Conservation (phyloP, 2,797 vertebrate species). For the Gila robusta region DNA sequence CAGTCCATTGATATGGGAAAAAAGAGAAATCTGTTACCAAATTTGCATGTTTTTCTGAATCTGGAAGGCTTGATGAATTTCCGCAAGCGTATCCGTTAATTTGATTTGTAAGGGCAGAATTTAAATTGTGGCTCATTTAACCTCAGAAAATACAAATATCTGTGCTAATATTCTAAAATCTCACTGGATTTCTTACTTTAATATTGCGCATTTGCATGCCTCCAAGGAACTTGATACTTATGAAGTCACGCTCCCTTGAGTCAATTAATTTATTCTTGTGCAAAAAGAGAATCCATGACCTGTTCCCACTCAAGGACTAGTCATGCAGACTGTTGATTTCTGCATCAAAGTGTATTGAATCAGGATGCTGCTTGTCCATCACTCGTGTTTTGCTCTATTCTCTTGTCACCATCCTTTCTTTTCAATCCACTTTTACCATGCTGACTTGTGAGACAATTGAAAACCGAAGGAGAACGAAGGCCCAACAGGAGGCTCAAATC, state of each 20-base stretch:
- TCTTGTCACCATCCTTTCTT: constrained; percentile 9
- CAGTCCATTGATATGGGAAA: not conserved
- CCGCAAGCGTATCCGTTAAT: not conserved
- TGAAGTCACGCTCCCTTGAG: constrained; percentile 17
- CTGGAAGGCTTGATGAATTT: not conserved
- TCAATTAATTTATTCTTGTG: not conserved
- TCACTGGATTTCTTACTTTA: constrained; percentile 6
- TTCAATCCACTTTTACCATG: constrained; percentile 18
- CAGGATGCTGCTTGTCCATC: constrained; percentile 32
- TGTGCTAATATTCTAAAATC: constrained; percentile 16
- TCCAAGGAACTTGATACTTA: constrained; percentile 28
- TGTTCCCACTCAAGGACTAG: constrained; percentile 17
- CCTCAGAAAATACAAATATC: not conserved
- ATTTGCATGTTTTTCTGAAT: not conserved
- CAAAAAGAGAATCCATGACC: constrained; percentile 19
- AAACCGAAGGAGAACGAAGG: constrained; percentile 3
- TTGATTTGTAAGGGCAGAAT: not conserved
- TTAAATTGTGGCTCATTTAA: not conserved
- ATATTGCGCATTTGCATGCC: constrained; percentile 3
- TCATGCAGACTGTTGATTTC: not conserved
- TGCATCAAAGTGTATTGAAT: constrained; percentile 6
- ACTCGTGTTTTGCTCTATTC: not conserved
- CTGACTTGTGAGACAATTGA: constrained; percentile 7
- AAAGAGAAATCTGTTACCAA: not conserved
- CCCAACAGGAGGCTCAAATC: constrained; percentile 27